A percentile compares a stretch with the other conserved stretches of the same genome.
Evolutionary conservation across 2,797 vertebrate species (phyloP).

Genomic region (Hippoglossus hippoglossus): DNA sequence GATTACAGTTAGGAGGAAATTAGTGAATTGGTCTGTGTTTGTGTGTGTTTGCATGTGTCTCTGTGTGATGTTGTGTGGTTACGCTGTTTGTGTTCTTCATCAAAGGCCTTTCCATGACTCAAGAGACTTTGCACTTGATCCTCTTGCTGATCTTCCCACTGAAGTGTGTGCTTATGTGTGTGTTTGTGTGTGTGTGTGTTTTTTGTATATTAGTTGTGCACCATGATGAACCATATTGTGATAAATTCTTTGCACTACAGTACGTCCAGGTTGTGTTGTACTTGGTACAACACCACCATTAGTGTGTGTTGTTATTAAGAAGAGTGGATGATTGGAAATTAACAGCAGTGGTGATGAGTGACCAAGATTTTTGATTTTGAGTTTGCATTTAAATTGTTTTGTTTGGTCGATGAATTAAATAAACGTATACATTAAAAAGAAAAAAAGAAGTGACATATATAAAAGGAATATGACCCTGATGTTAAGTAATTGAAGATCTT

Average conservation of each 20-base stretch:
- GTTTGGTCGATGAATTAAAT: no score
- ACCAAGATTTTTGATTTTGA: conserved; percentile 11
- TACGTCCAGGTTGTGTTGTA: conserved; percentile 28
- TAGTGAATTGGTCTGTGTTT: conserved; percentile 44
- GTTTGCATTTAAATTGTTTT: no score
- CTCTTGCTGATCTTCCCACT: conserved; percentile 66
- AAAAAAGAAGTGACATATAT: neutral
- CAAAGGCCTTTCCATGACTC: conserved; percentile 75
- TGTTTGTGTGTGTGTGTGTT: conserved; percentile 27
- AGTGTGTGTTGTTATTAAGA: conserved; percentile 13
- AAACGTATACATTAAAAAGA: no score
- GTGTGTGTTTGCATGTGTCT: conserved; percentile 16
- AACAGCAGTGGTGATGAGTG: neutral
- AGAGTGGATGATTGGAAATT: neutral
- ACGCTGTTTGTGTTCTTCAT: conserved; percentile 73
- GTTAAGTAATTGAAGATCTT: no score
- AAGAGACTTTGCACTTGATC: conserved; percentile 75
- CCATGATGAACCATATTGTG: conserved; percentile 18
- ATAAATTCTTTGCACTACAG: conserved; percentile 19
- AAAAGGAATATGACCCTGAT: neutral
- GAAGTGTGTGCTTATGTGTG: conserved; percentile 52
- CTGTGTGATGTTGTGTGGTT: conserved; percentile 55
- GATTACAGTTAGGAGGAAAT: conserved; percentile 63
- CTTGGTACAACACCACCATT: conserved; percentile 4
- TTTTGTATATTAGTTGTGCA: conserved; percentile 14